A percentile compares a stretch with the other conserved stretches of the same genome.
Conservation (phyloP, 2,797 vertebrate genomes). For the Botia kubotai region DNA sequence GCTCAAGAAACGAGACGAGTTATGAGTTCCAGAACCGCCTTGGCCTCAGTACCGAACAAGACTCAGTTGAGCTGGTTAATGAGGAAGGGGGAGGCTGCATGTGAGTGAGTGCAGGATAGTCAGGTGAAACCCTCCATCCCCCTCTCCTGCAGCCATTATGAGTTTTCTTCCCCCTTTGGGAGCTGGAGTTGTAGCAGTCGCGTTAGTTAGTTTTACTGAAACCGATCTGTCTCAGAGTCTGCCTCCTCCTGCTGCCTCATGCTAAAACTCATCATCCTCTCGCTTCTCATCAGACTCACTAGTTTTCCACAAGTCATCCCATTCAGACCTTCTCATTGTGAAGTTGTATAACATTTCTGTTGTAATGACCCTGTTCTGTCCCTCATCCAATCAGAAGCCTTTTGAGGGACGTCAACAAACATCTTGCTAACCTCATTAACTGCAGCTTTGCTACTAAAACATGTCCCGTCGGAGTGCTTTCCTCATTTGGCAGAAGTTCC, state of each 20-base stretch:
- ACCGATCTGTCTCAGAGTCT: slow-evolving; percentile 14
- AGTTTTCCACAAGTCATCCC: no score
- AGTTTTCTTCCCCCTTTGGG: background rate
- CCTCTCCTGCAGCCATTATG: background rate
- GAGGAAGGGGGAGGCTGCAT: background rate
- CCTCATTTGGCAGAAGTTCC: background rate
- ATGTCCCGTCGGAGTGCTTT: background rate
- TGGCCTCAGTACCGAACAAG: background rate
- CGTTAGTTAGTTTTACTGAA: slow-evolving; percentile 30
- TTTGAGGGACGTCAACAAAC: background rate
- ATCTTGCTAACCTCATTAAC: slow-evolving; percentile 6
- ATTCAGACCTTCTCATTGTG: background rate
- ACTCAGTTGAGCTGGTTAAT: slow-evolving; percentile 13
- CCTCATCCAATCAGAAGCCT: background rate
- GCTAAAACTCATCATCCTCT: background rate
- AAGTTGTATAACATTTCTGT: background rate
- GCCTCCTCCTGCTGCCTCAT: slow-evolving; percentile 37
- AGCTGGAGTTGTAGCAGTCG: background rate
- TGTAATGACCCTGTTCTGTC: slow-evolving; percentile 5
- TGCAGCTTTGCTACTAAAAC: no score
- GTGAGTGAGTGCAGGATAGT: background rate
- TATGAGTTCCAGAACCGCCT: slow-evolving; percentile 11
- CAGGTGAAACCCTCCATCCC: background rate
- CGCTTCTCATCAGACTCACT: no score
- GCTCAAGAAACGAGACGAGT: background rate